A percentile compares a stretch with the other conserved stretches of the same genome.
phyloP scores from a whole-genome alignment of 2,797 vertebrate species.

The Spinus pinus region DNA sequence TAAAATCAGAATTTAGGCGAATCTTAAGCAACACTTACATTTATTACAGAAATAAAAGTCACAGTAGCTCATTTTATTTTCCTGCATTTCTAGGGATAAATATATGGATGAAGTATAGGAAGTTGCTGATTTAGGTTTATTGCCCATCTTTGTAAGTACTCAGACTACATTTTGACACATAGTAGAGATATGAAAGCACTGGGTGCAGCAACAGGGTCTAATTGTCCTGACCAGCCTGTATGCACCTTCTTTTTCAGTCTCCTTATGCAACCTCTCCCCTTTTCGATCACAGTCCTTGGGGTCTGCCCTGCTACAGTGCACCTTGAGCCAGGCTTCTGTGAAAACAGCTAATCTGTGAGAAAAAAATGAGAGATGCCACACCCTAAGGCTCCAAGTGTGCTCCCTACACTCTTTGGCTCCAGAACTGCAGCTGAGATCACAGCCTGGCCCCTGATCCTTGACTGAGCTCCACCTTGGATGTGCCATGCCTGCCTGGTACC shows the following conservation, averaged over 20 bases:
- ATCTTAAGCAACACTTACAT: not conserved
- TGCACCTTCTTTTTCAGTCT: not conserved
- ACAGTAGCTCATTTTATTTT: not conserved
- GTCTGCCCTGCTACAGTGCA: rapidly evolving
- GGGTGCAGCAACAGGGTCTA: not conserved
- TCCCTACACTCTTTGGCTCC: not conserved
- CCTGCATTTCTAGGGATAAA: not conserved
- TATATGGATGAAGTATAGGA: not conserved
- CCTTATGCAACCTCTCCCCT: not conserved
- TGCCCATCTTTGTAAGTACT: not conserved
- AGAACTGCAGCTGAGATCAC: not conserved
- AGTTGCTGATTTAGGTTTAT: not conserved
- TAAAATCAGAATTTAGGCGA: not conserved
- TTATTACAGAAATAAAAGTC: not conserved
- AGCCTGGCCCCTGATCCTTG: not conserved
- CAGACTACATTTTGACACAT: rapidly evolving
- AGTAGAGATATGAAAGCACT: not conserved
- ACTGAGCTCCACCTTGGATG: not conserved
- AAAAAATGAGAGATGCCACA: not conserved
- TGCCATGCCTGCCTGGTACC: not conserved
- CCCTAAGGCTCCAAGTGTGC: not conserved
- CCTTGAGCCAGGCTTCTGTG: not conserved
- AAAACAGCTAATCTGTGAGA: not conserved
- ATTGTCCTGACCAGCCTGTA: not conserved
- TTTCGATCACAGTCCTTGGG: not conserved